Conservation (phyloP, 2,113 vertebrate genomes). For the Plecotus auritus region DNA sequence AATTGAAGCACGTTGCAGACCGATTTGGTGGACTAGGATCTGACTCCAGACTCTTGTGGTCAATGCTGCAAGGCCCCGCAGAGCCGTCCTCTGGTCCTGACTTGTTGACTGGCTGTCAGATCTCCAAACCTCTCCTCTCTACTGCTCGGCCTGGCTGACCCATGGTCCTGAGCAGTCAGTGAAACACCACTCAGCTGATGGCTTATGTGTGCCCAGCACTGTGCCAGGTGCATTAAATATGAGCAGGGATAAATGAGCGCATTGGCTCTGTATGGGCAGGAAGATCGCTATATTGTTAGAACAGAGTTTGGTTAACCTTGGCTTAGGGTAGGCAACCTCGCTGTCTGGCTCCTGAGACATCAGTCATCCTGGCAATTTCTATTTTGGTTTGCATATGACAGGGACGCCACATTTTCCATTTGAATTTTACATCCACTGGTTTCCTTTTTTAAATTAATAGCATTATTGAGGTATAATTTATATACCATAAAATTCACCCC, state of each 20-base stretch:
- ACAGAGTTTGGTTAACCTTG: background rate
- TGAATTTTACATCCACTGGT: background rate
- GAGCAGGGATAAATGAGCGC: no score
- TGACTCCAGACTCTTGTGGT: background rate
- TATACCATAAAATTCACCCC: background rate
- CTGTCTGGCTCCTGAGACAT: background rate
- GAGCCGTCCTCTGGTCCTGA: background rate
- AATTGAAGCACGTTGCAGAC: background rate
- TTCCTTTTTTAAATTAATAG: background rate
- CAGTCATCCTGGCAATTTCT: background rate
- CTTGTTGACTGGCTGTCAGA: background rate
- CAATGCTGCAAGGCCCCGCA: background rate
- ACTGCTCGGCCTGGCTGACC: background rate
- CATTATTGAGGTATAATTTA: background rate
- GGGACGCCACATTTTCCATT: background rate
- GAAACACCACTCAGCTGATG: background rate
- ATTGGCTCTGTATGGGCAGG: fast-evolving
- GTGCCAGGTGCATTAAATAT: background rate
- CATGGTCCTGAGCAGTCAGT: background rate
- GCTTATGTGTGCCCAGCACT: background rate
- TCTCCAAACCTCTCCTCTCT: background rate
- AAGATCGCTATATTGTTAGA: fast-evolving
- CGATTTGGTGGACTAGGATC: background rate
- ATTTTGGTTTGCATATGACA: background rate
- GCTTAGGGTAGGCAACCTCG: background rate